A percentile compares a stretch with the other conserved stretches of the same genome.
phyloP scores from a whole-genome alignment of 2,888 invertebrate species.

The Rhingia rostrata region DNA sequence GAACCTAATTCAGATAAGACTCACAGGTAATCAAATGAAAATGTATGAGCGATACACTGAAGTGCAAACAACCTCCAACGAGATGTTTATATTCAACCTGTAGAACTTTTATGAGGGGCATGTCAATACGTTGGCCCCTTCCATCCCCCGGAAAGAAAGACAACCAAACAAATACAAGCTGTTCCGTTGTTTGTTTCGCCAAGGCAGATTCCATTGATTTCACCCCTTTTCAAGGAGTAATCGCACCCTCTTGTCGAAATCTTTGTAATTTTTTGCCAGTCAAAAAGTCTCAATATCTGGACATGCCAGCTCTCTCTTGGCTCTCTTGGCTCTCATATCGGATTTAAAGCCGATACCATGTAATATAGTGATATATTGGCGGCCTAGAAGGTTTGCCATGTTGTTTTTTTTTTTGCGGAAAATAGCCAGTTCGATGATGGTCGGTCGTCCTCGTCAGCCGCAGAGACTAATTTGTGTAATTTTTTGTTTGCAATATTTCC shows the following conservation, averaged over 20 bases:
- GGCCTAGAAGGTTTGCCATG: slow-evolving; percentile 17
- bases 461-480: slow-evolving; percentile 40
- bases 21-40: slow-evolving; percentile 60
- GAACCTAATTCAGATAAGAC: slow-evolving; percentile 41
- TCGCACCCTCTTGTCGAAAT: too few relatives aligned
- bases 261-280: slow-evolving; percentile 44
- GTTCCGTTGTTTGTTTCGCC: slow-evolving; percentile 29
- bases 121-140: slow-evolving; percentile 42
- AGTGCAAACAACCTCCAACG: slow-evolving; percentile 47
- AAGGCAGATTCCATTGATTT: slow-evolving; percentile 64
- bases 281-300: slow-evolving; percentile 8
- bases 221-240: slow-evolving; percentile 14
- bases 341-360: slow-evolving; percentile 6
- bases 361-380: neutral
- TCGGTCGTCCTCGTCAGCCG: slow-evolving; percentile 24
- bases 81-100: slow-evolving; percentile 70
- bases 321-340: slow-evolving; percentile 27
- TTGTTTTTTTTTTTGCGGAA: neutral
- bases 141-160: slow-evolving; percentile 45
- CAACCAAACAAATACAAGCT: slow-evolving; percentile 56
- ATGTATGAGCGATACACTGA: slow-evolving; percentile 43
- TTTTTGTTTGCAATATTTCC: slow-evolving; percentile 62
- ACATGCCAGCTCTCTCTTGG: too few relatives aligned
- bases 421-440: neutral
- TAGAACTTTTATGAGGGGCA: slow-evolving; percentile 69